Percentiles rank a stretch among this genome's conserved stretches.
Conservation (phyloP, 2,888 invertebrate species). For the Chalcis sispes region DNA sequence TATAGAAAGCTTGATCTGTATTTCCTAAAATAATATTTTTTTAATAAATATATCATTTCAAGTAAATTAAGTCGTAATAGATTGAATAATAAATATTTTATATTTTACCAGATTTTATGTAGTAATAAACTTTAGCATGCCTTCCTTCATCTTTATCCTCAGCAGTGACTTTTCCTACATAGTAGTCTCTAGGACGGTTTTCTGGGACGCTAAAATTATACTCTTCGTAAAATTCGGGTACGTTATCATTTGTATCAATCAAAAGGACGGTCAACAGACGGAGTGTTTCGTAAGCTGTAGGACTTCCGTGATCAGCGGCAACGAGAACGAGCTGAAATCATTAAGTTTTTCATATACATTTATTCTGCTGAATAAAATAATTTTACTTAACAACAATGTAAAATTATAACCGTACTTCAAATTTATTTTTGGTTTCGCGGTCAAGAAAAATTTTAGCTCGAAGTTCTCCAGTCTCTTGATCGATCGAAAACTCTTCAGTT, state of each 20-base stretch:
- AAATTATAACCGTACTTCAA: slow-evolving; percentile 77
- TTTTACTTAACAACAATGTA: neutral
- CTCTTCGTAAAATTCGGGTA: slow-evolving; percentile 84
- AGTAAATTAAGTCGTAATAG: slow-evolving; percentile 5
- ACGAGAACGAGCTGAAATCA: slow-evolving; percentile 83
- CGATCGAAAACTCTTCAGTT: slow-evolving; percentile 89
- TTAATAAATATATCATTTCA: neutral
- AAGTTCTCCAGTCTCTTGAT: slow-evolving; percentile 87
- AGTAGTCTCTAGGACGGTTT: slow-evolving; percentile 78
- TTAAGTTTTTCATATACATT: slow-evolving; percentile 4
- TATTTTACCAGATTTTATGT: slow-evolving; percentile 79
- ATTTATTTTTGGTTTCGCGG: slow-evolving; percentile 83
- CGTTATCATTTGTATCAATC: slow-evolving; percentile 89
- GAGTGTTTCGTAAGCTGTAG: slow-evolving; percentile 87
- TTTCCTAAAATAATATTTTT: slow-evolving; percentile 79
- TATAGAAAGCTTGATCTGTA: slow-evolving; percentile 85
- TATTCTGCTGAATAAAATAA: neutral
- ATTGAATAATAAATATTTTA: neutral
- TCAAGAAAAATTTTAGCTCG: slow-evolving; percentile 88
- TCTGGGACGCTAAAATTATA: slow-evolving; percentile 85
- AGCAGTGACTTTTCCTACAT: slow-evolving; percentile 83
- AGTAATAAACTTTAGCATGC: slow-evolving; percentile 90
- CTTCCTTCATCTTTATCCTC: slow-evolving; percentile 87
- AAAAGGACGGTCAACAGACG: slow-evolving; percentile 85
- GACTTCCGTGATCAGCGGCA: slow-evolving; percentile 89